These are phyloP conservation scores for Saimiri boliviensis DNA, from an alignment of 2,113 vertebrate species.

Conservation along the genomic window DNA sequence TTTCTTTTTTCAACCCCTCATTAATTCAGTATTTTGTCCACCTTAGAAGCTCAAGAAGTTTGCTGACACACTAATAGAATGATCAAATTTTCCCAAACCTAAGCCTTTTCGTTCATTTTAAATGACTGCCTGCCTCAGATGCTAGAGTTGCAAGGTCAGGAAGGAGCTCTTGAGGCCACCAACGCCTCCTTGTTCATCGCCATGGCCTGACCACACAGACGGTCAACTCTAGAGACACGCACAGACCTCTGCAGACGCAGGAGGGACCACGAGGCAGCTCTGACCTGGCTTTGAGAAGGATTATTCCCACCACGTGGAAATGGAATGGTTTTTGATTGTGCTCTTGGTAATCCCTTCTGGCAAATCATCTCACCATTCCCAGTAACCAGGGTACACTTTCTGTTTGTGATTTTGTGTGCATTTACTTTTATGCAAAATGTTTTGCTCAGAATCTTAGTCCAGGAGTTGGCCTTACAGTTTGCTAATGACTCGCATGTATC, in stretches of 20 bases:
- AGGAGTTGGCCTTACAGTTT: not conserved
- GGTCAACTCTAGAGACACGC: not conserved
- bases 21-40: not conserved
- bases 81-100: not conserved
- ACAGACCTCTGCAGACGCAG: accelerated
- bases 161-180: not conserved
- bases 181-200: accelerated
- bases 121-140: not conserved
- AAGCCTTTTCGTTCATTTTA: not conserved
- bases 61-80: not conserved
- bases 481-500: not conserved
- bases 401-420: not conserved
- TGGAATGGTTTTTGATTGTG: not conserved
- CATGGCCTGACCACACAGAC: accelerated
- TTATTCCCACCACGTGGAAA: accelerated
- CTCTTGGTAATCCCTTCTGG: not conserved
- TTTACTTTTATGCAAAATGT: not conserved
- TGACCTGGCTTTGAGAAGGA: not conserved
- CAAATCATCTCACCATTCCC: not conserved
- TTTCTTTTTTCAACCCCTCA: not conserved
- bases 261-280: accelerated
- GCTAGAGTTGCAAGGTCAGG: not conserved
- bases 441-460: not conserved
- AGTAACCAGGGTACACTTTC: not conserved
- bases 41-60: not conserved